Base-by-base conservation (phyloP, 2,888 invertebrate species). In the Eubasilissa splendida region DNA sequence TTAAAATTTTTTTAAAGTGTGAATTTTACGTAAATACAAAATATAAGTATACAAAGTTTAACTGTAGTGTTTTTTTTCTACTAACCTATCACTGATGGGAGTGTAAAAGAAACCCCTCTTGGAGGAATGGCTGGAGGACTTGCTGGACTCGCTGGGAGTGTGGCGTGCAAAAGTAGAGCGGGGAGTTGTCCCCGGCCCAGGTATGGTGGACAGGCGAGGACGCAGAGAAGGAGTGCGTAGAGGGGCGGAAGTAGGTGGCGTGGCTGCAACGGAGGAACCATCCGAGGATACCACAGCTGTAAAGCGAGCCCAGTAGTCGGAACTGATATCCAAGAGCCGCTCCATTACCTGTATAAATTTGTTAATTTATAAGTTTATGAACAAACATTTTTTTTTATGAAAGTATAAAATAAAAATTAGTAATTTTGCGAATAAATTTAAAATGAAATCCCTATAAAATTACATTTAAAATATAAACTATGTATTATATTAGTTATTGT, bases 241-340 rank as follows among this genome's bases (percentile, higher is more conserved):
- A 77, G 52, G 82, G 59, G 80, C 82, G 77, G 76, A 84, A 53
- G 83, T 84, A 76, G 80, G 82, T 76, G 80, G 82, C 58, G 84
- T 83, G 42, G 83, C 82, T 4, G 81, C 82, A 4, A 80, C 80
- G 22, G 82, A 80, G 31, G 81, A 78, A 1, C 83, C 82, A 31
- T 82, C 81, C 22, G 80, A 78, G 14, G 80, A 71, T 63, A 87
- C 87, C 2, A 92, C 89, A 84, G 92, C 92, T 52, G 94, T 91
- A 88, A 94, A 94, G 86, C 92, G 91, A 65, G 91, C 90, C 96
- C 96, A 96, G 89, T 94, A 96, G 85, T 95, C 94, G 0, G 92
- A 89, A 0, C 95, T 93, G 82, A 96, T 91, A 65, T 92, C 92
- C 75, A 96, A 88, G 76, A 96, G 87, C 70, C 92, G 89, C 85